Evolutionary conservation across 2,888 invertebrate species (phyloP), one percentile per base, ranked within the genome.

Genomic region (Netelia virgata): DNA sequence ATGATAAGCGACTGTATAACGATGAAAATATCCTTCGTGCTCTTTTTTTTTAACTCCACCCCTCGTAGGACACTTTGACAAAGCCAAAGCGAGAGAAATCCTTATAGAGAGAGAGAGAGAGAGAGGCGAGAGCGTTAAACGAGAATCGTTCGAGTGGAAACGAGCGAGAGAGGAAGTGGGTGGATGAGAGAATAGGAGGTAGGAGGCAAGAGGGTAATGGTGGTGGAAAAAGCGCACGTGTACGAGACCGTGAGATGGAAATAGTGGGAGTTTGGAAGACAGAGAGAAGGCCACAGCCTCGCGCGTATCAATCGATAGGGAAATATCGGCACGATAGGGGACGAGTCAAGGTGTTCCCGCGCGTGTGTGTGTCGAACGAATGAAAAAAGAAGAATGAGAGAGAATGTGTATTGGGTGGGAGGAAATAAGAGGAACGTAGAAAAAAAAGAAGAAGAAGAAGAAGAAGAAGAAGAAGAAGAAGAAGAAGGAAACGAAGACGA

Each of bases 271-370:
- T 78, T 72, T 74, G 59, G 53, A 66, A 50, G 36, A 74, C 43
- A 86, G 87, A 84, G 81, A 86, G 83, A 86, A 80, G 84, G 75
- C 75, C 84, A 76, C 28, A 85, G 74, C 86, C 88, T 89, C 88
- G 88, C 88, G 87, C 89, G 89, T 89, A 92, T 92, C 92, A 91
- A 93, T 93, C 92, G 92, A 92, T 93, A 93, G 92, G 91, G 92
- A 93, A 92, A 92, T 92, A 92, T 92, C 91, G 90, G 89, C 88
- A 88, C 47, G 47, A 57, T 87, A 88, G 89, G 90, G 88, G 90
- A 88, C 18, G 89, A 90, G 88, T 88, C 87, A 83, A 87, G 86
- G 82, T 73, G 64, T 70, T 47, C 41, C 80, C 66, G 82, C 66
- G 64, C 77, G 78, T 63, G 55, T 66, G 73, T 50, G 66, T 68